Percentiles rank a stretch among this genome's conserved stretches.
These are phyloP conservation scores for Apamea monoglypha DNA, from an alignment of 2,888 invertebrate genomes.

Conservation along the genomic window DNA sequence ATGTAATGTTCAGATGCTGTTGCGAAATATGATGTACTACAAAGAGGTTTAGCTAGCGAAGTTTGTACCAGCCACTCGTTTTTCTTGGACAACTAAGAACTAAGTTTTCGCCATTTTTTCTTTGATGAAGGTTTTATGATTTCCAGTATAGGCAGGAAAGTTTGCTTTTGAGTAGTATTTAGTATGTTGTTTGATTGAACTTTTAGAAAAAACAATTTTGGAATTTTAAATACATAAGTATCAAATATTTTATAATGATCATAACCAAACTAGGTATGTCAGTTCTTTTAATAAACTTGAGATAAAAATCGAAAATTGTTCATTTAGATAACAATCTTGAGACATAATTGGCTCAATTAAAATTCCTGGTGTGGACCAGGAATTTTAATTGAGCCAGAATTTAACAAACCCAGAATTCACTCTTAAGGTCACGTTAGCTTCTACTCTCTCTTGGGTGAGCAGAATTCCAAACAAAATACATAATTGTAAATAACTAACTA, in stretches of 20 bases:
- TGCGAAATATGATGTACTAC: constrained; percentile 24
- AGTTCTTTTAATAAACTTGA: constrained; percentile 13
- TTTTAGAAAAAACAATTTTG: no score
- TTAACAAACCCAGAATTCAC: constrained; percentile 28
- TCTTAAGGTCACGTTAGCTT: constrained; percentile 29
- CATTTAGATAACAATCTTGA: constrained; percentile 37
- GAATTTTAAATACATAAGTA: no score
- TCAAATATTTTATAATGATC: background rate
- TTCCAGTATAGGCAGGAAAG: no score
- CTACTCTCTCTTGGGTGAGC: constrained; percentile 13
- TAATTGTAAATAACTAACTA: background rate
- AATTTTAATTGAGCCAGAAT: no score
- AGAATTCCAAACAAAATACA: background rate
- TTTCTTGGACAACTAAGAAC: no score
- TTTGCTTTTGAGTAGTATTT: no score
- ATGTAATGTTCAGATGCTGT: constrained; percentile 13
- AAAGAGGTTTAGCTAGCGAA: no score
- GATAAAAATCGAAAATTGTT: constrained; percentile 42
- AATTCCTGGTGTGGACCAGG: constrained; percentile 55
- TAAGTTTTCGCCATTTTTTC: no score
- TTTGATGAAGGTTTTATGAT: no score
- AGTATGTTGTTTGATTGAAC: no score
- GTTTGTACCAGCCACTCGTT: no score
- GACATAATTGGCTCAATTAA: constrained; percentile 55
- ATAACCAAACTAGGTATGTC: constrained; percentile 10